Percentiles rank a stretch among this genome's conserved stretches.
These are phyloP conservation scores for Platycercus adscitus DNA, from an alignment of 2,113 vertebrate species.

Conservation along the genomic window DNA sequence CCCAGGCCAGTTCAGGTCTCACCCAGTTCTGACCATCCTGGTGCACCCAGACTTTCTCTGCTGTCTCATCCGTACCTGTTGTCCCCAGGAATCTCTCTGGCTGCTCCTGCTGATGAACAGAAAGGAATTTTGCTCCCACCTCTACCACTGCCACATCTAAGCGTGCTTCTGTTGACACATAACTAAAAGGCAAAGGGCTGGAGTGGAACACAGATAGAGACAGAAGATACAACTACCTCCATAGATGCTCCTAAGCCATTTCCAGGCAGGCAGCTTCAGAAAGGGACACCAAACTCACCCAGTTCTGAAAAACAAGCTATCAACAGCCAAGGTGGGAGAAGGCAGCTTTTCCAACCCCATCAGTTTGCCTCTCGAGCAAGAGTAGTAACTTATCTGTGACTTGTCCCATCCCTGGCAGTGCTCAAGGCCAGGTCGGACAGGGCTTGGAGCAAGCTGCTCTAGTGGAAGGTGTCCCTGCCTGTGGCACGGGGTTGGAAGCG, in stretches of 20 bases:
- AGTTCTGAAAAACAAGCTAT: not conserved
- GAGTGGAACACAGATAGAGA: not conserved
- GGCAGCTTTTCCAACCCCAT: not conserved
- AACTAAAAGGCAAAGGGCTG: fast-evolving
- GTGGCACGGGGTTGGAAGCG: not conserved
- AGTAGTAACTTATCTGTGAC: not conserved
- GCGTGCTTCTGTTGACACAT: not conserved
- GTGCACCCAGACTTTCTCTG: fast-evolving
- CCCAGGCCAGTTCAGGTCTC: not conserved
- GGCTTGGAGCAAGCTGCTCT: not conserved
- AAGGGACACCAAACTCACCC: not conserved
- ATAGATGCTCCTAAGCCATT: not conserved
- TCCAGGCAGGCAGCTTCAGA: not conserved
- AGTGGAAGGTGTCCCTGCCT: not conserved
- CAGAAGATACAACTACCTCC: not conserved
- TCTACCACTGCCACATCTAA: not conserved
- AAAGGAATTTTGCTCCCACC: fast-evolving
- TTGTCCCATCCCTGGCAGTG: not conserved
- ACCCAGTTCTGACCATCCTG: not conserved
- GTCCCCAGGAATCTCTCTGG: not conserved
- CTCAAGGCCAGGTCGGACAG: not conserved
- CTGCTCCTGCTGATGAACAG: not conserved
- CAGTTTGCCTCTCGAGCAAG: not conserved
- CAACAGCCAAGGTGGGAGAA: not conserved
- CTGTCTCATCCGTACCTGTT: not conserved